Evolutionary conservation across 2,113 vertebrate genomes (phyloP), one percentile per base, ranked within the genome.

Genomic region (Hystrix cristata): DNA sequence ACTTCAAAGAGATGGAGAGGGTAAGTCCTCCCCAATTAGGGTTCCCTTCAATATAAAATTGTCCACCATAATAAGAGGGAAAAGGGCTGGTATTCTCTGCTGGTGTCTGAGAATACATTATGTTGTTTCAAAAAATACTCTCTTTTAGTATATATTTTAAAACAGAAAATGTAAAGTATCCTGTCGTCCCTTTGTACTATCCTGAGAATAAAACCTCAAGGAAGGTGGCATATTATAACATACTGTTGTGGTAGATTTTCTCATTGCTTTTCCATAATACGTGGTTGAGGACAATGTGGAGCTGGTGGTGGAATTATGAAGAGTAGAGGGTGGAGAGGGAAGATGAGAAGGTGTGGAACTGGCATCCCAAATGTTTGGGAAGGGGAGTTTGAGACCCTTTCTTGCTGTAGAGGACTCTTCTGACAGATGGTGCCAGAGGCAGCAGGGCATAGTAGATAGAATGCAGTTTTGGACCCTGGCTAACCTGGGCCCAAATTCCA

Each of bases 1-100:
- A 99, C 97, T 99, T 99, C 98, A 99, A 99, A 96, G 99, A 99
- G 97, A 99, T 99, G 99, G 99, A 99, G 97, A 99, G 99, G 98
- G 99, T 99, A 98, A 98, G 99, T 97, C 23, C 90, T 72, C 21
- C 7, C 48, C 46, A 15, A 23, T 2, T 16, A 21, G 65, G 6
- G 2, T 34, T 93, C n/a, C 10, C 19, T 62, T 64, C 79, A 16
- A 29, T 6, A 1, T 82, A 34, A 7, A 59, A 4, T 27, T 83
- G 4, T 65, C 31, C 14, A 7, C 15, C 23, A 9, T 23, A 3
- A 14, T 21, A 4, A 86, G 82, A 38, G 7, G 10, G 48, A 7
- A 84, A 31, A 12, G 1, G 31, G 19, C 18, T n/a, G 27, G 10
- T 27, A 0, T 11, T 83, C 27, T 83, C 31, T 48, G 12, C 60